These are phyloP conservation scores for Aix galericulata DNA, from an alignment of 2,113 vertebrate genomes.

Conservation along the genomic window DNA sequence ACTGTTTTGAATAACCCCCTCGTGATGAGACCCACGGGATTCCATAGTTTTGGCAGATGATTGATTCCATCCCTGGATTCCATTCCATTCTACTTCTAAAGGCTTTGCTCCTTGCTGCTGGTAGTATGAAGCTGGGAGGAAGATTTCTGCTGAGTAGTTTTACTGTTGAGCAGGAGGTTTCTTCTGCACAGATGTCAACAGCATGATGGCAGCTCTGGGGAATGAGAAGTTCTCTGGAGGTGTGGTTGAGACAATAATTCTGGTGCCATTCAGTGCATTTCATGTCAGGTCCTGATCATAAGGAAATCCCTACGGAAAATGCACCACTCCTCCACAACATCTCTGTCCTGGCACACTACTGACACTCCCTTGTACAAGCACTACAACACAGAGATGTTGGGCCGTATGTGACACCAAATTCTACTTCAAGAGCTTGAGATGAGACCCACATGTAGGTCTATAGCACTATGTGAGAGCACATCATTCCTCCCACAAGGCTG, in stretches of 20 bases:
- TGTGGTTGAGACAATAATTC: neutral
- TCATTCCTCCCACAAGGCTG: neutral
- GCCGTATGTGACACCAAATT: neutral
- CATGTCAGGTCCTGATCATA: neutral
- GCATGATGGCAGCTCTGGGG: neutral
- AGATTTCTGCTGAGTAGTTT: neutral
- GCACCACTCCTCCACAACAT: neutral
- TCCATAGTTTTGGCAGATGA: too few relatives aligned
- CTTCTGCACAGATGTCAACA: neutral
- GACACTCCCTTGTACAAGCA: neutral
- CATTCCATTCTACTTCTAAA: neutral
- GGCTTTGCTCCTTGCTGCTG: neutral
- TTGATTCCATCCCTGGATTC: too few relatives aligned
- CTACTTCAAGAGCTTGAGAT: neutral
- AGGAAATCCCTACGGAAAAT: neutral
- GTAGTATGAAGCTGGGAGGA: neutral
- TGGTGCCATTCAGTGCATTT: neutral
- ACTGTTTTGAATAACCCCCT: too few relatives aligned
- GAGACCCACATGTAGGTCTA: neutral
- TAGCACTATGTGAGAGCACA: neutral
- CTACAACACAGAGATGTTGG: neutral
- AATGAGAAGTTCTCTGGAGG: neutral
- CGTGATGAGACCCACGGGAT: too few relatives aligned
- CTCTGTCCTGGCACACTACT: neutral
- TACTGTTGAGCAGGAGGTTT: neutral